Conservation (phyloP, 1,140 invertebrate species). For the Macrobrachium nipponense region DNA sequence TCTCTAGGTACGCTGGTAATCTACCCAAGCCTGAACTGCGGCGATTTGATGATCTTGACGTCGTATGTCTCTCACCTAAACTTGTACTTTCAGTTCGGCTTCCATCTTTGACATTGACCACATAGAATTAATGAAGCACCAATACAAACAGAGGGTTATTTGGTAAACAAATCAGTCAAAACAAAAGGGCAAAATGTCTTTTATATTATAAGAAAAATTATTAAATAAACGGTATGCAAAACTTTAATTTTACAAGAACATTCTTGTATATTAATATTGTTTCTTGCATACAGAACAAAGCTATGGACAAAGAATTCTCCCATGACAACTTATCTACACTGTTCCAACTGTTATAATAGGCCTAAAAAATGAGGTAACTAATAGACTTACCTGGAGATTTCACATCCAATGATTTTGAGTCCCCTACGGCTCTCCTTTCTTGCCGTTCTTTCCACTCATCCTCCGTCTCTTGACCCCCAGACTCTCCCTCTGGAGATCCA, state of each 20-base stretch:
- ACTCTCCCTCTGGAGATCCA: conserved; percentile 51
- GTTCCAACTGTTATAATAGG: neutral
- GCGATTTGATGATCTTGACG: conserved; percentile 14
- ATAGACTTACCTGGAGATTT: conserved; percentile 35
- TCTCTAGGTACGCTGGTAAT: conserved; percentile 46
- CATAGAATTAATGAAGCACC: neutral
- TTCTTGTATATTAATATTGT: neutral
- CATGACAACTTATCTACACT: too few species aligned
- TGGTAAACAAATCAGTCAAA: too few species aligned
- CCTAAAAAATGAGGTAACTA: neutral
- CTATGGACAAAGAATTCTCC: too few species aligned
- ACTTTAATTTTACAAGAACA: neutral
- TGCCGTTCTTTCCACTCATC: conserved; percentile 44
- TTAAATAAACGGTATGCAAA: neutral
- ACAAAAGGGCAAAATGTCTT: too few species aligned
- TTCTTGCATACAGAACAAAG: too few species aligned
- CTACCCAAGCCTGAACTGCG: conserved; percentile 31
- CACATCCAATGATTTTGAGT: conserved; percentile 28
- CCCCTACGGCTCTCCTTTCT: conserved; percentile 25
- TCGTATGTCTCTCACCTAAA: conserved; percentile 42
- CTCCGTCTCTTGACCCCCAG: conserved; percentile 41
- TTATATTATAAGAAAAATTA: neutral
- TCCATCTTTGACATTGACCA: conserved; percentile 26
- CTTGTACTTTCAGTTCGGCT: conserved; percentile 13
- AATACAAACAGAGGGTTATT: too few species aligned